Evolutionary conservation across 1,140 invertebrate species (phyloP).

Genomic region (Conus betulinus): DNA sequence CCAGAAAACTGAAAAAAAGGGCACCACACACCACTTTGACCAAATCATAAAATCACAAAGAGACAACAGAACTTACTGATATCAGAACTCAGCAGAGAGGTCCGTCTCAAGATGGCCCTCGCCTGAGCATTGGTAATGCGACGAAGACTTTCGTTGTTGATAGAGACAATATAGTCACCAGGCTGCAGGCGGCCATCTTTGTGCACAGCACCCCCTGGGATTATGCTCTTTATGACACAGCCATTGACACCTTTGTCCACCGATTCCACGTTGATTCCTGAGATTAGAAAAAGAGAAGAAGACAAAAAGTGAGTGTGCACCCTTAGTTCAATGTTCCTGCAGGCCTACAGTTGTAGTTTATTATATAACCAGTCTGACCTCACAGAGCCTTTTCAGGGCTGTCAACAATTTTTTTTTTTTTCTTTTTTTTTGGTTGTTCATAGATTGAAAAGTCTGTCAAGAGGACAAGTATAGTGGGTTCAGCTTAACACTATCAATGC

Average conservation of each 20-base stretch:
- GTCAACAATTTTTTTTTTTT: too few relatives aligned
- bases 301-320: not conserved
- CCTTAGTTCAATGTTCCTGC: not conserved
- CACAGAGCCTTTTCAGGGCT: too few relatives aligned
- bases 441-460: too few relatives aligned
- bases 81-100: constrained; percentile 79
- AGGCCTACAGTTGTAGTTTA: too few relatives aligned
- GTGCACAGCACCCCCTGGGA: constrained; percentile 78
- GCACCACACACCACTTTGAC: too few relatives aligned
- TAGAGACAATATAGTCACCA: constrained; percentile 77
- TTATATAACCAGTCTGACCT: too few relatives aligned
- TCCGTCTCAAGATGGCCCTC: constrained; percentile 80
- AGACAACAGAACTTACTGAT: constrained; percentile 74
- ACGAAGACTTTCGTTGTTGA: constrained; percentile 83
- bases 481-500: too few relatives aligned
- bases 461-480: too few relatives aligned
- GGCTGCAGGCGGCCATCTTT: constrained; percentile 80
- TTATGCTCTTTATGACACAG: constrained; percentile 80
- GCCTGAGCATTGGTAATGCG: constrained; percentile 81
- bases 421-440: too few relatives aligned
- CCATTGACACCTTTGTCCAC: constrained; percentile 82
- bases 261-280: constrained; percentile 79
- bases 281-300: constrained; percentile 14
- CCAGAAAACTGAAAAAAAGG: too few relatives aligned
- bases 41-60: too few relatives aligned